A percentile compares a stretch with the other conserved stretches of the same genome.
phyloP scores from a whole-genome alignment of 2,113 vertebrate genomes.

The Nesogale talazaci region DNA sequence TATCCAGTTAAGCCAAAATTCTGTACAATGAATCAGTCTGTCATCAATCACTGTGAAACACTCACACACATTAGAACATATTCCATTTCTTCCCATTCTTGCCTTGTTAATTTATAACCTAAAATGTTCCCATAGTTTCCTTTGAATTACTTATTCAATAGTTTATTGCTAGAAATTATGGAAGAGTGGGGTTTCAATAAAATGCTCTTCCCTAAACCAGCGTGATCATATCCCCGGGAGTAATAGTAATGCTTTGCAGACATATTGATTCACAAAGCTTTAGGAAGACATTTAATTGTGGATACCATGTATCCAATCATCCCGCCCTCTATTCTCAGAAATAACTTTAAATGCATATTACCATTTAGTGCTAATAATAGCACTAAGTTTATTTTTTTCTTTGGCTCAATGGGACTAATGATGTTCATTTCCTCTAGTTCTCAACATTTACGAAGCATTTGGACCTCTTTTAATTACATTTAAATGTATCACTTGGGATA shows the following conservation, averaged over 20 bases:
- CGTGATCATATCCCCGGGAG: neutral
- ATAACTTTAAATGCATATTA: constrained; percentile 7
- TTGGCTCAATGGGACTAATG: neutral
- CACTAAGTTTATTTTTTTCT: neutral
- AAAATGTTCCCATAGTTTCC: constrained; percentile 6
- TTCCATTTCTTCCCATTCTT: neutral
- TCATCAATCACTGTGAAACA: neutral
- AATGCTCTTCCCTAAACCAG: constrained; percentile 18
- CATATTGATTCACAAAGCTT: constrained; percentile 9
- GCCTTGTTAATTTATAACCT: neutral
- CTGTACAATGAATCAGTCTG: neutral
- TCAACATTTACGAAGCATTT: constrained; percentile 21
- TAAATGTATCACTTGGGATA: constrained; percentile 3
- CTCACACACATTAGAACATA: neutral
- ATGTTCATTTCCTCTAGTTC: neutral
- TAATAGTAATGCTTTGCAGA: neutral
- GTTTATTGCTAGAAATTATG: neutral
- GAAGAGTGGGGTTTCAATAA: neutral
- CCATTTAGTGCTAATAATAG: neutral
- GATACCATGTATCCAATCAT: neutral
- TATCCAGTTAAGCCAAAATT: neutral
- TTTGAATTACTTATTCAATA: neutral
- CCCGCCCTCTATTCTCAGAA: neutral
- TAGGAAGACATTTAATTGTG: neutral
- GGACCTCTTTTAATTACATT: neutral